A percentile compares a stretch with the other conserved stretches of the same genome.
Evolutionary conservation across 2,888 invertebrate genomes (phyloP).

Genomic region (Drosophila anomelani): DNA sequence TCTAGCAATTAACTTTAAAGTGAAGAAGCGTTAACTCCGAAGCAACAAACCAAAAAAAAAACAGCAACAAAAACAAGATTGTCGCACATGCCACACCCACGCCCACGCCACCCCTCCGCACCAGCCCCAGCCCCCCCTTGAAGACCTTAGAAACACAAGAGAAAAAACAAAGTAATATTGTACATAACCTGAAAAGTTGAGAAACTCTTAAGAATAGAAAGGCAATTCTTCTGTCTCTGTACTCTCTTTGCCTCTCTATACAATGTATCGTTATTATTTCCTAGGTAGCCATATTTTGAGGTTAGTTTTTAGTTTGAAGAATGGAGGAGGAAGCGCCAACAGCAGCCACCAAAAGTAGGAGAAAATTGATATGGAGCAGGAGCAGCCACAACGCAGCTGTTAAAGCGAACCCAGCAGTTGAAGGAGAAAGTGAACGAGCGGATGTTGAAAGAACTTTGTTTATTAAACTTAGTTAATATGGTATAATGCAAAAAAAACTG

Average conservation of each 20-base stretch:
- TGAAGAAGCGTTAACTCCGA: constrained; percentile 29
- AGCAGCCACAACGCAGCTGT: constrained; percentile 21
- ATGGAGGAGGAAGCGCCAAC: constrained; percentile 8
- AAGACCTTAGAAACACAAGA: constrained; percentile 11
- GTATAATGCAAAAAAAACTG: constrained; percentile 35
- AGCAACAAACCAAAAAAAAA: constrained; percentile 1
- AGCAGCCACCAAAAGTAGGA: constrained; percentile 13
- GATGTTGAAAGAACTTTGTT: constrained; percentile 73
- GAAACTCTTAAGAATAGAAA: constrained; percentile 36
- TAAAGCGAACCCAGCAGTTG: constrained; percentile 4
- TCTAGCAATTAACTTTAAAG: constrained; percentile 57
- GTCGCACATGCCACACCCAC: constrained; percentile 25
- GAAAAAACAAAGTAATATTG: constrained; percentile 56
- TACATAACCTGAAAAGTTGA: constrained; percentile 62
- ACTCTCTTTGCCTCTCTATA: constrained; percentile 29
- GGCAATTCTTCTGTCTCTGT: constrained; percentile 45
- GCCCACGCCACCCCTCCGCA: constrained; percentile 7
- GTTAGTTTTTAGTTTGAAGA: constrained; percentile 40
- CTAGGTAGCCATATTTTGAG: constrained; percentile 51
- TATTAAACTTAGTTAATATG: constrained; percentile 75
- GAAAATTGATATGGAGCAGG: constrained; percentile 7
- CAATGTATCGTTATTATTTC: constrained; percentile 33
- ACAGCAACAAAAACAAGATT: constrained; percentile 5
- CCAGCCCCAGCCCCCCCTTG: constrained; percentile 6
- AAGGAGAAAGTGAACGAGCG: constrained; percentile 24